Evolutionary conservation across 2,888 invertebrate species (phyloP).

Genomic region (Eupithecia insigniata): DNA sequence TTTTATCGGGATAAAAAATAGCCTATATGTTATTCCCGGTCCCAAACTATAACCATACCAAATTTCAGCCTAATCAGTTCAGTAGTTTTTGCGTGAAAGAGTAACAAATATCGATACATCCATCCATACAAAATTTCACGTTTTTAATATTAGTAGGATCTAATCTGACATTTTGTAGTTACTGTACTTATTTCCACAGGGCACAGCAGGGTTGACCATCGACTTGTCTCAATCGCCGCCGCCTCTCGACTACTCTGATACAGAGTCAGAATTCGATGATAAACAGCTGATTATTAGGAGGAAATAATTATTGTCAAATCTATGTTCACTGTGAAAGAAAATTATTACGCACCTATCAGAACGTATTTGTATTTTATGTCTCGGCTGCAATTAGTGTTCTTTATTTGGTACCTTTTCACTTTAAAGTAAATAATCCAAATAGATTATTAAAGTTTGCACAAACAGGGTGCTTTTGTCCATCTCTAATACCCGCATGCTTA

Average conservation of each 20-base stretch:
- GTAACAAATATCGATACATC: too few relatives aligned
- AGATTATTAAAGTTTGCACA: background rate
- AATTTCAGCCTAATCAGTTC: too few relatives aligned
- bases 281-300: constrained; percentile 51
- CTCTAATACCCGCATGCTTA: background rate
- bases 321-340: background rate
- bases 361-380: background rate
- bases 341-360: background rate
- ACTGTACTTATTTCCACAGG: constrained; percentile 49
- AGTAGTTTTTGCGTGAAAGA: too few relatives aligned
- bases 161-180: too few relatives aligned
- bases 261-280: constrained; percentile 70
- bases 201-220: constrained; percentile 54
- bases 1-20: too few relatives aligned
- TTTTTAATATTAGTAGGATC: too few relatives aligned
- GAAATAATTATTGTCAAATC: constrained; percentile 27
- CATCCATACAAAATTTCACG: too few relatives aligned
- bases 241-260: constrained; percentile 64
- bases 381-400: background rate
- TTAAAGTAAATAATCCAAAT: background rate
- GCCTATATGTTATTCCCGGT: too few relatives aligned
- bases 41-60: too few relatives aligned
- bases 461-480: background rate
- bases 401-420: background rate
- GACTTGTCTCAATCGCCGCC: constrained; percentile 50